Evolutionary conservation across 2,888 invertebrate species (phyloP).

Genomic region (Latrodectus elegans): DNA sequence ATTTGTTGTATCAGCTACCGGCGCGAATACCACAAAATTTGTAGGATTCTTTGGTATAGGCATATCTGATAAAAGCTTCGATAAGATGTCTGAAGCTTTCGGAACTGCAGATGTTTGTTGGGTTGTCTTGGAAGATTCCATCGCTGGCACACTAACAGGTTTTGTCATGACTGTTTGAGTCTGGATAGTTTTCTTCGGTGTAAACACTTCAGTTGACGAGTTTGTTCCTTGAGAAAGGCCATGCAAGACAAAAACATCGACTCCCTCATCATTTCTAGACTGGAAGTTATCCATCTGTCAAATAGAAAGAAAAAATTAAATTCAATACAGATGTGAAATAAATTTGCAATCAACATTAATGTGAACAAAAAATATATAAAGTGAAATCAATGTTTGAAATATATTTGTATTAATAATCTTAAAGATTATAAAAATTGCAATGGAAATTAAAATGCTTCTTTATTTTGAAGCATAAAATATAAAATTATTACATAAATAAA

Average conservation of each 20-base stretch:
- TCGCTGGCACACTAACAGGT: not conserved
- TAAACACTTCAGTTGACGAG: not conserved
- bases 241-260: conserved; percentile 51
- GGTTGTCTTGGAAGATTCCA: not conserved
- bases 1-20: conserved; percentile 43
- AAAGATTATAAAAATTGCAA: no score
- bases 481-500: no score
- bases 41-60: conserved; percentile 36
- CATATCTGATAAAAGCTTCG: conserved; percentile 56
- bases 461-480: no score
- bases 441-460: no score
- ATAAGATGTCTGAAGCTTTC: conserved; percentile 48
- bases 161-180: not conserved
- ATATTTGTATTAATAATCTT: no score
- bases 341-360: no score
- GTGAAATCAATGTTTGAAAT: no score
- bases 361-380: no score
- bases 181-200: not conserved
- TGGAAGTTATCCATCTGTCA: conserved; percentile 50
- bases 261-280: conserved; percentile 32
- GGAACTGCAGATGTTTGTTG: conserved; percentile 13
- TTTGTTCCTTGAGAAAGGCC: conserved; percentile 10
- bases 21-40: conserved; percentile 60
- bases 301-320: conserved; percentile 12
- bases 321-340: not conserved